These are phyloP conservation scores for Tortricodes alternella DNA, from an alignment of 2,888 invertebrate genomes.

Conservation along the genomic window DNA sequence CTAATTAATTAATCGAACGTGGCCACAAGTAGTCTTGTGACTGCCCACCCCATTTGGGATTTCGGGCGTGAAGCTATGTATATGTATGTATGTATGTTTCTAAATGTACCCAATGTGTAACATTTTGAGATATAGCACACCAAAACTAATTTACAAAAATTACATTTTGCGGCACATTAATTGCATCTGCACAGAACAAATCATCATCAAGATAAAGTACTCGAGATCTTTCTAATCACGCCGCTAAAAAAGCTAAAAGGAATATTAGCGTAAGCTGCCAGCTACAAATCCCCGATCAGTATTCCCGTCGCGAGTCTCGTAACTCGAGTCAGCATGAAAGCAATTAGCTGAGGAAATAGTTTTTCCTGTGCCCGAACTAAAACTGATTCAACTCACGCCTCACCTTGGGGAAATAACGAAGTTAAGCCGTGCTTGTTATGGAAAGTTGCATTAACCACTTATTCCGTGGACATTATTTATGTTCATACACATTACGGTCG, in stretches of 20 bases:
- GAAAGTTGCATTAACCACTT: constrained; percentile 35
- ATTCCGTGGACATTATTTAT: constrained; percentile 27
- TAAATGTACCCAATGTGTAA: too few relatives aligned
- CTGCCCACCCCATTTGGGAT: too few relatives aligned
- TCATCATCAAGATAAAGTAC: too few relatives aligned
- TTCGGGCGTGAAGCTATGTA: too few relatives aligned
- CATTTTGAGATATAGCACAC: too few relatives aligned
- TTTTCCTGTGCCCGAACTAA: constrained; percentile 41
- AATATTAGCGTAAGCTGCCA: background rate
- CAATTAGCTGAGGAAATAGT: constrained; percentile 51
- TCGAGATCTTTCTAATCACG: background rate
- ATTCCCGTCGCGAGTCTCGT: constrained; percentile 32
- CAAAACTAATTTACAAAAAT: too few relatives aligned
- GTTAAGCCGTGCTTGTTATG: constrained; percentile 40
- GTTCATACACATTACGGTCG: background rate
- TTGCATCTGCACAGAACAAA: too few relatives aligned
- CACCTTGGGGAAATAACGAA: constrained; percentile 38
- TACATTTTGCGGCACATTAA: too few relatives aligned
- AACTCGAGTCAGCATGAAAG: constrained; percentile 39
- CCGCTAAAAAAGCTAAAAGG: background rate
- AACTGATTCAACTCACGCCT: constrained; percentile 44
- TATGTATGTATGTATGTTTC: too few relatives aligned
- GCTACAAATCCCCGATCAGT: constrained; percentile 26
- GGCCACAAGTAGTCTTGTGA: too few relatives aligned
- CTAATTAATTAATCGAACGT: too few relatives aligned